A percentile compares a stretch with the other conserved stretches of the same genome.
These are phyloP conservation scores for Gracilinanus agilis DNA, from an alignment of 2,113 vertebrate genomes.

Conservation along the genomic window DNA sequence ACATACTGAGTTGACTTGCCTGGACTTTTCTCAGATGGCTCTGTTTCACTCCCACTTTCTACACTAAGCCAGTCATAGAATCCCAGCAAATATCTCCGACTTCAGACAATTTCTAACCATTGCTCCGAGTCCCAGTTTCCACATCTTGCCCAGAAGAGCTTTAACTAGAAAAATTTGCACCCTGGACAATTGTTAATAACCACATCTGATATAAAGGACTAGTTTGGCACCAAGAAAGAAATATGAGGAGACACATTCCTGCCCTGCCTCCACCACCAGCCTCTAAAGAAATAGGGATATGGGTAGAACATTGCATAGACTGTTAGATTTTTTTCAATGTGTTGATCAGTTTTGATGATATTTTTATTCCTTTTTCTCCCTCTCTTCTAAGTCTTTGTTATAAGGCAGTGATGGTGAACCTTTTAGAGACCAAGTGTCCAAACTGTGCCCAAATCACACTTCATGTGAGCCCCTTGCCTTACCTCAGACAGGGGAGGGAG, in stretches of 20 bases:
- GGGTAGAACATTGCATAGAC: background rate
- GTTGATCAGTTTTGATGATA: background rate
- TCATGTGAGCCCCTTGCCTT: too few relatives aligned
- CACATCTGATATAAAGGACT: background rate
- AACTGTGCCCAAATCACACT: too few relatives aligned
- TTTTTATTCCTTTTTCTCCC: background rate
- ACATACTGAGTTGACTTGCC: constrained; percentile 52
- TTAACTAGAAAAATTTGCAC: background rate
- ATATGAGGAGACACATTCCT: too few relatives aligned
- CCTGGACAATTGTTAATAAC: background rate
- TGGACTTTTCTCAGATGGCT: constrained; percentile 53
- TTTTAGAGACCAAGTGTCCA: too few relatives aligned
- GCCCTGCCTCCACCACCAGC: background rate
- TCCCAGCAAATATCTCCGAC: background rate
- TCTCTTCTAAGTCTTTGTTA: background rate
- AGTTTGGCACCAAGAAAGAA: background rate
- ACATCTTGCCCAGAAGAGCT: background rate
- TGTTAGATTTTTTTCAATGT: background rate
- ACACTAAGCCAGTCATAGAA: background rate
- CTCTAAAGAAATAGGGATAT: background rate
- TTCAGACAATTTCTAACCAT: background rate
- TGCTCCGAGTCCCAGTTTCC: background rate
- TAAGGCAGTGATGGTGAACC: background rate
- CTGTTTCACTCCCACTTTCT: constrained; percentile 14
- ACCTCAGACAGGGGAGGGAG: too few relatives aligned